A percentile compares a stretch with the other conserved stretches of the same genome.
Evolutionary conservation across 1,140 invertebrate genomes (phyloP).

Genomic region (Bombus sylvicola): DNA sequence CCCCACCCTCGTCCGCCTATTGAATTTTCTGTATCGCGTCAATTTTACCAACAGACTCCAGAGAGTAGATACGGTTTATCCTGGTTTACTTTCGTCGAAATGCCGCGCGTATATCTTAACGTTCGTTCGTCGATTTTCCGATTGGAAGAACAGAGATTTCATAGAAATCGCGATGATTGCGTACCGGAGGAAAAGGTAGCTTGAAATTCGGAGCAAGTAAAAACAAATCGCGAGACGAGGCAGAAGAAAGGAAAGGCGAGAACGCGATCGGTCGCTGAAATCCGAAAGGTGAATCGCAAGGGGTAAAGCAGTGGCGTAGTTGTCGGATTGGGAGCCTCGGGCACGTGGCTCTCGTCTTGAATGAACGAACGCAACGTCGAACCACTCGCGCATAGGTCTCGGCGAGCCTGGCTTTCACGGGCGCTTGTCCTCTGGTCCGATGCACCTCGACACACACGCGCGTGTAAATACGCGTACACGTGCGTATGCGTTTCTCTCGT

Average conservation of each 20-base stretch:
- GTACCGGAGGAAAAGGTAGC: no score
- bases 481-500: neutral
- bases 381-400: neutral
- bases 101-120: neutral
- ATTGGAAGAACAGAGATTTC: neutral
- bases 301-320: constrained; percentile 56
- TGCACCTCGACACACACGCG: neutral
- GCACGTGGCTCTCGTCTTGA: constrained; percentile 79
- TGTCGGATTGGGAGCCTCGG: constrained; percentile 78
- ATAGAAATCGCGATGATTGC: neutral
- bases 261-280: neutral
- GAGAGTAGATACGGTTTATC: neutral
- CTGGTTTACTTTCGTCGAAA: constrained; percentile 11
- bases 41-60: neutral
- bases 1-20: no score
- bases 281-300: constrained; percentile 2
- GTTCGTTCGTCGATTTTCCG: no score
- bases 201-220: neutral
- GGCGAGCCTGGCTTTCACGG: neutral
- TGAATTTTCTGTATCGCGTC: neutral
- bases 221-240: neutral
- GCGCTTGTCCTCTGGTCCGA: neutral
- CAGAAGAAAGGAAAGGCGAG: no score
- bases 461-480: neutral
- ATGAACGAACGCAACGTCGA: constrained; percentile 65